Conservation (phyloP, 2,797 vertebrate genomes). For the Natrix natrix region DNA sequence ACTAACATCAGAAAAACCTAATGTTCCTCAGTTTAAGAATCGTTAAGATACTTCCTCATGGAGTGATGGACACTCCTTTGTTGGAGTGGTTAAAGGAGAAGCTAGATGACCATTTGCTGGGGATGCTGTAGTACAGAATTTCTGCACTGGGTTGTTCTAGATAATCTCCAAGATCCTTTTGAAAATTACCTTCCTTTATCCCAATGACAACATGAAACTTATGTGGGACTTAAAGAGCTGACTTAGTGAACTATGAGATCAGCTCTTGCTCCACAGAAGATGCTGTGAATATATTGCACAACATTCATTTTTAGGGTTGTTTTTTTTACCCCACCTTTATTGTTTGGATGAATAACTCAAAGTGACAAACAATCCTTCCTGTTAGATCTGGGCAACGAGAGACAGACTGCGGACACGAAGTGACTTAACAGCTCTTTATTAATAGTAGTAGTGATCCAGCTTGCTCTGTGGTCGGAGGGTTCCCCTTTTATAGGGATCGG, state of each 20-base stretch:
- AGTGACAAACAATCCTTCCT: no score
- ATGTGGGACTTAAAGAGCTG: background rate
- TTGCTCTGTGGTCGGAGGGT: no score
- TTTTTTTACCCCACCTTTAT: no score
- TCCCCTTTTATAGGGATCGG: no score
- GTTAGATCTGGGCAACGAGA: no score
- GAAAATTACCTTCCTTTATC: background rate
- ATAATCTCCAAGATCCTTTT: background rate
- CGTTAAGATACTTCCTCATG: background rate
- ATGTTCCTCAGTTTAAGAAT: background rate
- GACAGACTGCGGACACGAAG: no score
- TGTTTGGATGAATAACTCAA: no score
- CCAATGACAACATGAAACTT: background rate
- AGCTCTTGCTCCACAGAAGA: background rate
- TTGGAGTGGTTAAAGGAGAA: background rate
- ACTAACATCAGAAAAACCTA: no score
- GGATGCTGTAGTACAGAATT: background rate
- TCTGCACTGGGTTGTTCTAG: background rate
- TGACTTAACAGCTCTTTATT: no score
- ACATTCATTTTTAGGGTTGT: background rate
- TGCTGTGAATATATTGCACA: background rate
- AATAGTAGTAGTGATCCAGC: no score
- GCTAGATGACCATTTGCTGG: background rate
- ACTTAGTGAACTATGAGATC: no score
- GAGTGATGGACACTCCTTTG: background rate